These are phyloP conservation scores for Phalacrocorax pelagicus DNA, from an alignment of 2,113 vertebrate species.

Conservation along the genomic window DNA sequence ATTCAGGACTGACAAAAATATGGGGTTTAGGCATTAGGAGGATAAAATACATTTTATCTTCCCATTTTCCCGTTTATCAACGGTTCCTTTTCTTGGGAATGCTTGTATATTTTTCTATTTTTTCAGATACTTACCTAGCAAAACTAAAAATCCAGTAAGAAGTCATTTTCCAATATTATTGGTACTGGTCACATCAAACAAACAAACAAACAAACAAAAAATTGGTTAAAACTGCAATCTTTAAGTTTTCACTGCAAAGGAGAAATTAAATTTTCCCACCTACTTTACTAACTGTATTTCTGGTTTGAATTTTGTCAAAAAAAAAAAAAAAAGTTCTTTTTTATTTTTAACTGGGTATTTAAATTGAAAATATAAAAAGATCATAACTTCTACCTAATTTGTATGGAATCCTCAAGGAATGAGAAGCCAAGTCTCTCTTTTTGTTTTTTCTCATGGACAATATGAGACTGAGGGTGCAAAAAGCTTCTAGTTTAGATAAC, in stretches of 20 bases:
- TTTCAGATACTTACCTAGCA: not conserved
- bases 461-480: not conserved
- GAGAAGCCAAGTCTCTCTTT: not conserved
- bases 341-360: not conserved
- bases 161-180: not conserved
- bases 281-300: not conserved
- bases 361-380: not conserved
- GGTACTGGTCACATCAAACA: not conserved
- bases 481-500: not conserved
- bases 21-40: not conserved
- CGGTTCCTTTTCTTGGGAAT: not conserved
- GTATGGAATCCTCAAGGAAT: not conserved
- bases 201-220: not conserved
- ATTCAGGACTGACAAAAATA: not conserved
- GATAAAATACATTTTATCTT: not conserved
- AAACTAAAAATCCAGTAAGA: not conserved
- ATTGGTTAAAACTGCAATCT: not conserved
- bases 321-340: not conserved
- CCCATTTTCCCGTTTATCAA: not conserved
- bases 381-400: not conserved
- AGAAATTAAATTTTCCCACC: not conserved
- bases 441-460: not conserved
- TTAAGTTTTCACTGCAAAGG: not conserved
- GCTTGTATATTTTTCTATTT: not conserved
- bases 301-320: not conserved